A percentile compares a stretch with the other conserved stretches of the same genome.
These are phyloP conservation scores for Hystrix cristata DNA, from an alignment of 2,113 vertebrate species.

Conservation along the genomic window DNA sequence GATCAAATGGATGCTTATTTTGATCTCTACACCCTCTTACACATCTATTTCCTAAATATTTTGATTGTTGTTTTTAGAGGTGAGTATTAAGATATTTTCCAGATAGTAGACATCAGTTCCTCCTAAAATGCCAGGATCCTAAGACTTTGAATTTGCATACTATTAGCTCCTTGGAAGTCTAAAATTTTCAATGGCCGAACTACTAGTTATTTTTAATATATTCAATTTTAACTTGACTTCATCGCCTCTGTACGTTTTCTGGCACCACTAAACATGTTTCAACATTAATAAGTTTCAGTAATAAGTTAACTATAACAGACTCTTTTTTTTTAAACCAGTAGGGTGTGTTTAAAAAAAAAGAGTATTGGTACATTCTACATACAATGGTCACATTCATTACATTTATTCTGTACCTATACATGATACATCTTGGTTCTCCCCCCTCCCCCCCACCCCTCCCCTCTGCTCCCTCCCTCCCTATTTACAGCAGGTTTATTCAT, in stretches of 20 bases:
- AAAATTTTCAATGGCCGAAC: neutral
- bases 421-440: no score
- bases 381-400: no score
- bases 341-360: no score
- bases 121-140: neutral
- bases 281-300: neutral
- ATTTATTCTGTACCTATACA: no score
- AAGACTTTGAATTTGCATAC: neutral
- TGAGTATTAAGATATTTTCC: neutral
- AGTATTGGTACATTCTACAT: no score
- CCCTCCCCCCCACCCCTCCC: no score
- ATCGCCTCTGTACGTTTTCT: neutral
- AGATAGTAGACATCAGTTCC: neutral
- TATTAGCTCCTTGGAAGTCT: neutral
- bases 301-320: neutral
- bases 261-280: neutral
- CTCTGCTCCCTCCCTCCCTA: no score
- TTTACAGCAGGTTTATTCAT: no score
- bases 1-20: neutral
- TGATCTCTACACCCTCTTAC: neutral
- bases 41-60: neutral
- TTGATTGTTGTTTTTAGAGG: neutral
- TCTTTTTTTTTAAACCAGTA: neutral
- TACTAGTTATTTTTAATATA: neutral
- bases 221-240: neutral